phyloP scores from a whole-genome alignment of 2,888 invertebrate genomes.

The Troides oblongomaculatus region DNA sequence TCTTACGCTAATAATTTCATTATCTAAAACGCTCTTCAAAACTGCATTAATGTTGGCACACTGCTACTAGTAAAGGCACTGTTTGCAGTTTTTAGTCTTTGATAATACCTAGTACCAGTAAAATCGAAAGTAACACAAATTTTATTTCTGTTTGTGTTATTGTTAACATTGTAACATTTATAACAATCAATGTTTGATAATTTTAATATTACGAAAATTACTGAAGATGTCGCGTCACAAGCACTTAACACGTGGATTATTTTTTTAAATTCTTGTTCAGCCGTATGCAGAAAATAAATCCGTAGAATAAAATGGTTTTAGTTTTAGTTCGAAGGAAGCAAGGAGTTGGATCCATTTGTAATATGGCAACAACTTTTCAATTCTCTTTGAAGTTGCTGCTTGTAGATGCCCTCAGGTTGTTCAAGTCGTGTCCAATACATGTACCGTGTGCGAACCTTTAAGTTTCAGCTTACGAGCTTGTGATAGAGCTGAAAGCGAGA shows the following conservation, averaged over 20 bases:
- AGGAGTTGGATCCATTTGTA: slow-evolving; percentile 8
- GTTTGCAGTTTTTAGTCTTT: too few relatives aligned
- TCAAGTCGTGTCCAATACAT: slow-evolving; percentile 14
- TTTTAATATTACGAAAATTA: too few relatives aligned
- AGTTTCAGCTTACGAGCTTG: slow-evolving; percentile 37
- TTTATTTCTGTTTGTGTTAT: too few relatives aligned
- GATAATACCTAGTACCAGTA: too few relatives aligned
- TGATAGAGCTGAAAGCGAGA: slow-evolving; percentile 36
- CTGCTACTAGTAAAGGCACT: too few relatives aligned
- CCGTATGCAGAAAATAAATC: background rate
- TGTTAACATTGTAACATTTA: too few relatives aligned
- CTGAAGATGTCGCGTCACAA: too few relatives aligned
- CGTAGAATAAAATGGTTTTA: slow-evolving; percentile 8
- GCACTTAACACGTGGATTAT: background rate
- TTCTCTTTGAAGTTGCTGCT: slow-evolving; percentile 25
- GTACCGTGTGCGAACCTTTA: slow-evolving; percentile 34
- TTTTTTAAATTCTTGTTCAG: background rate
- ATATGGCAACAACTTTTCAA: slow-evolving; percentile 10
- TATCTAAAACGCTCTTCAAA: too few relatives aligned
- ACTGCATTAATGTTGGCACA: too few relatives aligned
- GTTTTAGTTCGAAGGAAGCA: slow-evolving; percentile 1
- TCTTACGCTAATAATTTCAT: too few relatives aligned
- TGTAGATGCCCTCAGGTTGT: slow-evolving; percentile 16
- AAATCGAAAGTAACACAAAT: too few relatives aligned
- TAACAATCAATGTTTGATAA: too few relatives aligned